Evolutionary conservation across 2,888 invertebrate species (phyloP), one percentile per base, ranked within the genome.

Genomic region (Eupithecia tripunctaria): DNA sequence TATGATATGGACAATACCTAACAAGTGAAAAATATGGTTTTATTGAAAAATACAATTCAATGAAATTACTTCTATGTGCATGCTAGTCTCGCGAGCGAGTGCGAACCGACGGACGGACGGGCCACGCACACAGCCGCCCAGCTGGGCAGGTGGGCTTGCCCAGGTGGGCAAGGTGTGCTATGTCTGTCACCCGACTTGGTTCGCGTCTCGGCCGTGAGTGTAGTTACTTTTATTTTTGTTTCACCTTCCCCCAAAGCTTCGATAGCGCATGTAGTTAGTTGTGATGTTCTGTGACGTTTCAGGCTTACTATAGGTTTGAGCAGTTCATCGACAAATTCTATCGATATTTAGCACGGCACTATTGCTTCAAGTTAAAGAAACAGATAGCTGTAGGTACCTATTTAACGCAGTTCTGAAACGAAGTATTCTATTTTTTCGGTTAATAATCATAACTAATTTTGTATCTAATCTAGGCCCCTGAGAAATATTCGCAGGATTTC

Each of bases 1-100:
- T 88, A 91, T 84, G 86, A 90, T 93, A 92, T 91, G 94, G 94
- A 94, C 94, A 93, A 94, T 94, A 94, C 94, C 93, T 94, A 93
- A 94, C 94, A 93, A 93, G 94, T 94, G 93, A 89, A 92, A 89
- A 88, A 86, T 85, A 91, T 89, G 91, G 91, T 91, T 93, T 93
- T 93, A 91, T 93, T 93, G 93, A 92, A 89, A 87, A 86, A 91
- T 86, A 93, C 90, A 92, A 93, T 89, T 93, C 92, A 90, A 91
- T 93, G 91, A 89, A 94, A 93, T 91, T 88, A 88, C 82, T 81
- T 72, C 64, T 79, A 78, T 82, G 84, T 91, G 93, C 93, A 91
- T 91, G 93, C 90, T 86, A 81, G 82, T 80, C 81, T 77, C 76
- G 71, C 79, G 84, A 81, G 78, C 80, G 80, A 43, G 73, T n/a